These are phyloP conservation scores for Corythornis madagascariensis DNA, from an alignment of 2,113 vertebrate species.

Conservation along the genomic window DNA sequence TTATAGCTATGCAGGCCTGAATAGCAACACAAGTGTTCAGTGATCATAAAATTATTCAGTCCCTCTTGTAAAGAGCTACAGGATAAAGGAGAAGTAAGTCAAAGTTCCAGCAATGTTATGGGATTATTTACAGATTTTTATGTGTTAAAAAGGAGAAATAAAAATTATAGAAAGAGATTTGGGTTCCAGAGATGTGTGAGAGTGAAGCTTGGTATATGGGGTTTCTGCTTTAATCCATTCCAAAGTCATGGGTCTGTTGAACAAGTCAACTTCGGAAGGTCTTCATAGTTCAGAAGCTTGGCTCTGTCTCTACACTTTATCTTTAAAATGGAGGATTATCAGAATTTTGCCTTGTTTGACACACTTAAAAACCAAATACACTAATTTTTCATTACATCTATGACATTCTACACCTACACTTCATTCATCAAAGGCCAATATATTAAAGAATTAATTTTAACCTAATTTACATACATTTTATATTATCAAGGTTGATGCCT, in stretches of 20 bases:
- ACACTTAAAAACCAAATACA: not conserved
- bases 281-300: not conserved
- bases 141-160: not conserved
- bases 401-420: not conserved
- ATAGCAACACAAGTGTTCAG: not conserved
- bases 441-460: not conserved
- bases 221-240: not conserved
- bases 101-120: not conserved
- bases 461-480: not conserved
- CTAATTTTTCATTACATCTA: not conserved
- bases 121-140: not conserved
- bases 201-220: not conserved
- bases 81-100: not conserved
- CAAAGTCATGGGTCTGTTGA: not conserved
- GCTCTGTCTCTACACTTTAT: not conserved
- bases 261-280: not conserved
- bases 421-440: not conserved
- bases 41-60: not conserved
- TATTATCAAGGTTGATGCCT: not conserved
- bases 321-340: not conserved
- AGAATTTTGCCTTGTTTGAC: not conserved
- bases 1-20: not conserved
- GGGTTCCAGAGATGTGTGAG: not conserved
- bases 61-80: not conserved
- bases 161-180: not conserved